Evolutionary conservation across 92 coral and sea anemone genomes (phyloP).

Genomic region (Parazoanthus atlanticus): DNA sequence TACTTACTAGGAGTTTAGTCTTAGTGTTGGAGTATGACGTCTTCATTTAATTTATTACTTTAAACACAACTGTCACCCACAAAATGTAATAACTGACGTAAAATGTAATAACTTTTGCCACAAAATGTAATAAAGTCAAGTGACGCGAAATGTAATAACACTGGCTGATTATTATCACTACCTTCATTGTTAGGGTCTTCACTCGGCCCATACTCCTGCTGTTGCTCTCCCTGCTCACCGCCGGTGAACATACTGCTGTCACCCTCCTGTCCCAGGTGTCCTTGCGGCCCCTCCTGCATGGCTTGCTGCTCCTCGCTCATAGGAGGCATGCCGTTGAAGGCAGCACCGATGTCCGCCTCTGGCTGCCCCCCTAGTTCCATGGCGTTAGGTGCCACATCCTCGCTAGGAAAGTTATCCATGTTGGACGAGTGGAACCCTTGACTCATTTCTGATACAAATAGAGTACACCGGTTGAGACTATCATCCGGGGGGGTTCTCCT

Average conservation of each 20-base stretch:
- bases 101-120: too few species aligned
- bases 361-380: conserved; percentile 11
- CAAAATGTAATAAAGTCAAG: too few species aligned
- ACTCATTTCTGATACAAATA: neutral
- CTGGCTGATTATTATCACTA: neutral
- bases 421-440: conserved; percentile 27
- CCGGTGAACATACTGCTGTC: conserved; percentile 28
- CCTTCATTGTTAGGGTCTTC: conserved; percentile 28
- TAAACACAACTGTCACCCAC: too few species aligned
- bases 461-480: too few species aligned
- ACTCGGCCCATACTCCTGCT: conserved; percentile 31
- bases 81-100: too few species aligned
- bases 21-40: too few species aligned
- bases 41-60: too few species aligned
- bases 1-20: neutral
- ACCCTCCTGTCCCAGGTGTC: conserved; percentile 27
- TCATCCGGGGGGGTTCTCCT: too few species aligned
- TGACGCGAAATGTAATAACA: too few species aligned
- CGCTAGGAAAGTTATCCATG: conserved; percentile 22
- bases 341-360: neutral
- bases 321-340: conserved; percentile 25
- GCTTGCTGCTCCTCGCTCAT: conserved; percentile 42
- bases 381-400: conserved; percentile 14
- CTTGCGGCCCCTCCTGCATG: conserved; percentile 45
- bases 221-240: conserved; percentile 25